These are phyloP conservation scores for Trididemnum nubilum DNA, from an alignment of 23 tunicate species.

Conservation along the genomic window DNA sequence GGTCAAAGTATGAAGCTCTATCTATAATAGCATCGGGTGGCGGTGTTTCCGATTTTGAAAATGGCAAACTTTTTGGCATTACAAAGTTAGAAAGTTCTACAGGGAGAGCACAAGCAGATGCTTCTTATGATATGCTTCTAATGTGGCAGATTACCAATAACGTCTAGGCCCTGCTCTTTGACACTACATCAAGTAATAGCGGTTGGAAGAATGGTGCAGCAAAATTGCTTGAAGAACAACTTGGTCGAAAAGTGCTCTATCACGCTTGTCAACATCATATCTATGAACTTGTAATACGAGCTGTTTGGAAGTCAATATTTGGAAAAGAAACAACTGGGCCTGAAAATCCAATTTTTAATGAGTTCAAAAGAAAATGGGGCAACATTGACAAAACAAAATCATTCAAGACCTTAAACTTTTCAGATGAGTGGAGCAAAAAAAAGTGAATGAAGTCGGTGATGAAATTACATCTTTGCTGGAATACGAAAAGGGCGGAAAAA, in stretches of 20 bases:
- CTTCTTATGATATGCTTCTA: neutral
- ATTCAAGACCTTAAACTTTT: neutral
- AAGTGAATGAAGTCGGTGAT: neutral
- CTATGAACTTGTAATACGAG: neutral
- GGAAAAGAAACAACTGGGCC: conserved; percentile 6
- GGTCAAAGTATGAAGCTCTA: neutral
- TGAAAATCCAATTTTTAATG: neutral
- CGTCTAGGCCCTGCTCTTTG: neutral
- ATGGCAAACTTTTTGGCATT: neutral
- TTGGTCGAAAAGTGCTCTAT: neutral
- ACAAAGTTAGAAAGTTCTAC: neutral
- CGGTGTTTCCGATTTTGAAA: neutral
- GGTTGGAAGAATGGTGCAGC: conserved; percentile 20
- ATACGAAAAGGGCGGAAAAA: neutral
- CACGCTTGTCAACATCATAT: conserved; percentile 6
- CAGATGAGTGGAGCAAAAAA: neutral
- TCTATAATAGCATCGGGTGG: neutral
- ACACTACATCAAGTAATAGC: conserved; percentile 15
- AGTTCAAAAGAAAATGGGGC: neutral
- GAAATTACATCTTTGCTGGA: neutral
- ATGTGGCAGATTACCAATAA: neutral
- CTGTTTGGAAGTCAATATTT: neutral
- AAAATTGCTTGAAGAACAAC: conserved; percentile 8
- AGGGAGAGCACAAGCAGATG: conserved; percentile 6
- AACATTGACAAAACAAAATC: neutral